Conservation (phyloP, 2,888 invertebrate species). For the Incurvaria masculella region DNA sequence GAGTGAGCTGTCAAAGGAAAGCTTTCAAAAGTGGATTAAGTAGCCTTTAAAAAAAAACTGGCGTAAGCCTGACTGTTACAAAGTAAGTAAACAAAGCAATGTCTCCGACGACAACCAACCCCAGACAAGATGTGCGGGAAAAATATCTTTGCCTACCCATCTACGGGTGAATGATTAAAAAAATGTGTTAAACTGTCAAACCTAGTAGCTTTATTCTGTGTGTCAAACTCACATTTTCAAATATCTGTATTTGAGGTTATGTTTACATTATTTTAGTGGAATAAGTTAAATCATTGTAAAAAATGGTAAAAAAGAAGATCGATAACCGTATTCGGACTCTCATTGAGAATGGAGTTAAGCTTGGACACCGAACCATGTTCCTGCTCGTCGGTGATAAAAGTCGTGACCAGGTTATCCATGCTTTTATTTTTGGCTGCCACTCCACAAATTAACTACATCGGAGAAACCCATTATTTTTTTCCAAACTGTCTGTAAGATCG, state of each 20-base stretch:
- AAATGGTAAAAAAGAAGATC: conserved; percentile 91
- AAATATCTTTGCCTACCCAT: no score
- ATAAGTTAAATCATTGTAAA: conserved; percentile 18
- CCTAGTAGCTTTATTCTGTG: no score
- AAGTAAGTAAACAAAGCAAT: no score
- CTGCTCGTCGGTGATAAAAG: conserved; percentile 95
- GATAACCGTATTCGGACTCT: conserved; percentile 93
- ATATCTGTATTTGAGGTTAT: background rate
- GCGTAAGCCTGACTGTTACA: no score
- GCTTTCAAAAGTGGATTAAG: no score
- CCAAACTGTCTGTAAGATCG: background rate
- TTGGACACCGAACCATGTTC: conserved; percentile 91
- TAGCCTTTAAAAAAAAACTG: no score
- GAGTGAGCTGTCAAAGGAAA: no score
- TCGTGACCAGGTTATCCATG: conserved; percentile 78
- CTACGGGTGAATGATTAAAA: no score
- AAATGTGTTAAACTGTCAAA: no score
- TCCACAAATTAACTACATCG: background rate
- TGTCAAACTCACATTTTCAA: no score
- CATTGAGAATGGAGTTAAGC: conserved; percentile 94
- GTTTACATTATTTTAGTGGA: background rate
- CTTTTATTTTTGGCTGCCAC: conserved; percentile 2
- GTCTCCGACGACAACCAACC: no score
- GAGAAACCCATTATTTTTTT: background rate
- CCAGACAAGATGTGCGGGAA: no score